A percentile compares a stretch with the other conserved stretches of the same genome.
phyloP scores from a whole-genome alignment of 2,113 vertebrate genomes.

The Tetraodon nigroviridis region DNA sequence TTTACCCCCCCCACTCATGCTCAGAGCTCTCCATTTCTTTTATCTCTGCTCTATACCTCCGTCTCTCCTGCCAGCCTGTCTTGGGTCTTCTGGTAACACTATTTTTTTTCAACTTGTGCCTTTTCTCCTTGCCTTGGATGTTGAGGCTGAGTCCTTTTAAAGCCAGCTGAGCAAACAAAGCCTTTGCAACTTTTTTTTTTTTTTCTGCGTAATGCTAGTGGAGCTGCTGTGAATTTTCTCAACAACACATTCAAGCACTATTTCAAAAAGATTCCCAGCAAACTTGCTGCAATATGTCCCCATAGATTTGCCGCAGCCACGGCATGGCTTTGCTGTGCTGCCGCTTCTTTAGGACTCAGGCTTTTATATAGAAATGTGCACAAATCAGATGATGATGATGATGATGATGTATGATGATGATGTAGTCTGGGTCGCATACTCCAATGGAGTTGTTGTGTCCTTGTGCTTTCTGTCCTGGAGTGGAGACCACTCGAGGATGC shows the following conservation, averaged over 20 bases:
- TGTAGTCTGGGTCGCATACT: constrained; percentile 1
- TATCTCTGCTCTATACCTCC: constrained; percentile 23
- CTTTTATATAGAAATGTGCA: not conserved
- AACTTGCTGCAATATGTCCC: not conserved
- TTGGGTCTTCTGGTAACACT: constrained; percentile 19
- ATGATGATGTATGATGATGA: too few species aligned
- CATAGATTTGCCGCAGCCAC: constrained; percentile 7
- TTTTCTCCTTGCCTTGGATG: constrained; percentile 31
- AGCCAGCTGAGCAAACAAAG: constrained; percentile 37
- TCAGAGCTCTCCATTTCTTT: constrained; percentile 35
- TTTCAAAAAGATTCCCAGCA: constrained; percentile 11
- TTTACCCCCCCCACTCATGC: constrained; percentile 25
- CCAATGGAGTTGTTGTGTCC: constrained; percentile 62
- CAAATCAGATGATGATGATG: too few species aligned
- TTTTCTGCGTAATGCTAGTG: not conserved
- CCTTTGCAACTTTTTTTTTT: constrained; percentile 29
- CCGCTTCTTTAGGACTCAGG: not conserved
- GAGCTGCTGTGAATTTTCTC: constrained; percentile 13
- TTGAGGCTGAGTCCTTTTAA: constrained; percentile 24
- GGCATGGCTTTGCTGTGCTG: constrained; percentile 4
- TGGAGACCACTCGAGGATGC: constrained; percentile 58
- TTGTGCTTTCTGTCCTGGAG: constrained; percentile 66
- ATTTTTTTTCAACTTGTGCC: constrained; percentile 14
- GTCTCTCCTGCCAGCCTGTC: constrained; percentile 8
- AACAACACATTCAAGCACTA: constrained; percentile 1